Conservation (phyloP, 2,797 vertebrate species). For the Sandelia bainsii region DNA sequence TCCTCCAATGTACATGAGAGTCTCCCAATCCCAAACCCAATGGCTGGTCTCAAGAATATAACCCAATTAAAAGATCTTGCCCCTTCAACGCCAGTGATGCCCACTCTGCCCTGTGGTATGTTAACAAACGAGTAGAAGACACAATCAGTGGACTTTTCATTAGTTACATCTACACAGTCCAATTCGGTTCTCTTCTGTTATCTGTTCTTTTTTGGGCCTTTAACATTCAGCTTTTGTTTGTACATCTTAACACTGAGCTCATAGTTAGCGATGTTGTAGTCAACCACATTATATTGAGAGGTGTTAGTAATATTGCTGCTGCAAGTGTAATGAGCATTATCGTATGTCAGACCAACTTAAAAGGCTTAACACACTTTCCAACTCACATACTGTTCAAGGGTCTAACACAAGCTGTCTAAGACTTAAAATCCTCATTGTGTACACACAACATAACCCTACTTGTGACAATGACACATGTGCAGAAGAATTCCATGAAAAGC, state of each 20-base stretch:
- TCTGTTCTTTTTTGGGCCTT: too few species aligned
- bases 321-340: background rate
- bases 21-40: too few species aligned
- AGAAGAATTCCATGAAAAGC: background rate
- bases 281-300: background rate
- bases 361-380: slow-evolving; percentile 14
- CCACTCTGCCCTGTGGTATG: too few species aligned
- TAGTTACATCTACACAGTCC: background rate
- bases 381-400: background rate
- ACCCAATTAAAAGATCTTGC: too few species aligned
- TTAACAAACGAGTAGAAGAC: too few species aligned
- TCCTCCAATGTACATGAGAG: too few species aligned
- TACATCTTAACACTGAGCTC: background rate
- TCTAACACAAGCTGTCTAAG: background rate
- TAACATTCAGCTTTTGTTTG: too few species aligned
- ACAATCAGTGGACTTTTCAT: too few species aligned
- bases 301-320: background rate
- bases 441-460: background rate
- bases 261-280: too few species aligned
- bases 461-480: background rate
- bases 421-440: background rate
- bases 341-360: background rate
- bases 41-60: too few species aligned
- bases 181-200: too few species aligned
- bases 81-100: too few species aligned